Base-by-base conservation (phyloP, 2,888 invertebrate species). In the Andrena marginata region DNA sequence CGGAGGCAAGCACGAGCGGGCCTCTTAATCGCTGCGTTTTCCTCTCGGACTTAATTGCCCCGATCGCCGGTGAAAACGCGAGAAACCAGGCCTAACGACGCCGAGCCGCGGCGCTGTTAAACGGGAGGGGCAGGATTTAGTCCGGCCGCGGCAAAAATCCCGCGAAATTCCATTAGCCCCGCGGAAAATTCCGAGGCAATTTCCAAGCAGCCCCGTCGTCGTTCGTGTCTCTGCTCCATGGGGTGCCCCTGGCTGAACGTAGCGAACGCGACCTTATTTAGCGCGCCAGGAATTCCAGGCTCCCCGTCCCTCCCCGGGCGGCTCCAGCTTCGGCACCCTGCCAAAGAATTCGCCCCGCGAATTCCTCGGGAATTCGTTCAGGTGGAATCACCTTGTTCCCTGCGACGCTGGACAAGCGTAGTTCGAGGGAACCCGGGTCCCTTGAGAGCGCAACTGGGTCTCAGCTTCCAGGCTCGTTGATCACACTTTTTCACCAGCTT, bases 311-410 rank as follows among this genome's bases (percentile, higher is more conserved):
- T 69, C 73, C 60, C 69, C 78, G 75, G 69, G 60, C 5, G 69
- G 73, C 68, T 74, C 72, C 79, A 72, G 74, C 72, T 71, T 73
- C 62, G 84, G 84, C 84, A 74, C 74, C 70, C 74, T 77, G 84
- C 76, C 79, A 80, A 71, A 77, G 86, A 79, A 86, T 87, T 85
- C 80, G 72, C 75, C 75, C 42, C 42, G 82, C 69, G 76, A 87
- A 88, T 88, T 86, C 86, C 85, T 23, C 42, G 80, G 69, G 82
- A 89, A 87, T 88, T 80, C 87, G 84, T 82, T 84, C 75, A 65
- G 76, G 80, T 79, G 71, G 73, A 86, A 80, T 78, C 77, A 82
- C 62, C 83, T 80, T 78, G 81, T 78, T 78, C 71, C 72, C 81
- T 73, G 67, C 77, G 77, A 76, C 68, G 42, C 71, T 0, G n/a